Conservation (phyloP, 2,797 vertebrate genomes). For the Anguilla pacifica region DNA sequence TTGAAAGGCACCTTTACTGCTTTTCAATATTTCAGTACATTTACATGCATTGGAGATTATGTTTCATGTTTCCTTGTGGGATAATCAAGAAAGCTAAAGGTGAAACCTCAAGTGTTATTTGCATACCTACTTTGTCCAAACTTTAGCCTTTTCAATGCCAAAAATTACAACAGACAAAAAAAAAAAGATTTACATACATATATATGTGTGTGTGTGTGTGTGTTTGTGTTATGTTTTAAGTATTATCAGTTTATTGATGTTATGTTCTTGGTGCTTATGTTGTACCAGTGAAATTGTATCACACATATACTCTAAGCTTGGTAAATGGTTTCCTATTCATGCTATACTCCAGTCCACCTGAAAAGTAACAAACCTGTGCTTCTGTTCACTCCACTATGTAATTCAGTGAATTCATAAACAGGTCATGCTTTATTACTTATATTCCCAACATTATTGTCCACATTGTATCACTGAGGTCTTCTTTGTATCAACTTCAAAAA, state of each 20-base stretch:
- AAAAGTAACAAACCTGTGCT: background rate
- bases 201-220: no score
- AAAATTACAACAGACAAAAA: background rate
- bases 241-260: background rate
- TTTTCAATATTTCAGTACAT: background rate
- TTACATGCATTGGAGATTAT: background rate
- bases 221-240: background rate
- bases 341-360: background rate
- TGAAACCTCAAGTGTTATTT: background rate
- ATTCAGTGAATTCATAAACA: conserved; percentile 5
- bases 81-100: background rate
- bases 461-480: background rate
- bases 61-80: background rate
- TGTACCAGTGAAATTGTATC: background rate
- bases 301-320: background rate
- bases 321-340: background rate
- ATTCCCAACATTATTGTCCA: conserved; percentile 4
- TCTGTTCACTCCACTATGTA: background rate
- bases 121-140: no score
- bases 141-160: background rate
- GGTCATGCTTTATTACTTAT: background rate
- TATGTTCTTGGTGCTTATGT: background rate
- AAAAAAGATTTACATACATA: background rate
- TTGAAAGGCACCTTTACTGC: background rate
- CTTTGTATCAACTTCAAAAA: background rate